These are phyloP conservation scores for Eriocheir sinensis DNA, from an alignment of 1,140 invertebrate genomes.

Conservation along the genomic window DNA sequence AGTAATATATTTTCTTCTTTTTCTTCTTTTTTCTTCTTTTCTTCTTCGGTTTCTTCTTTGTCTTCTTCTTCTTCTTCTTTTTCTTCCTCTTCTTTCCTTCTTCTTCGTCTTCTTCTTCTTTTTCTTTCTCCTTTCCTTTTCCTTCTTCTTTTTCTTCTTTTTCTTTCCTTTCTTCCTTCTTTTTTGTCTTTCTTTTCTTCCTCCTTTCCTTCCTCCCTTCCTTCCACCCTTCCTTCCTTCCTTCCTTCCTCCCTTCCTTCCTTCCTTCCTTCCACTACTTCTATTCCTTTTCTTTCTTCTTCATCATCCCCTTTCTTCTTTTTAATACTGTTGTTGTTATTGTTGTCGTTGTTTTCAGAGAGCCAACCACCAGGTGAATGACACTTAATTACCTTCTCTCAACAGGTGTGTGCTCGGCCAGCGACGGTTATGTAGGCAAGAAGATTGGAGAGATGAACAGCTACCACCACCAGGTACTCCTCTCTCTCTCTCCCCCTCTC, in stretches of 20 bases:
- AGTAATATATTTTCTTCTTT: neutral
- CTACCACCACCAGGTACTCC: constrained; percentile 89
- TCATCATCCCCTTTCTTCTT: neutral
- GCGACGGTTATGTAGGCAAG: constrained; percentile 87
- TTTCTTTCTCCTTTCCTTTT: neutral
- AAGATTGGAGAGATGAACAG: constrained; percentile 93
- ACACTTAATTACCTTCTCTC: neutral
- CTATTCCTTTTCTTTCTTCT: neutral
- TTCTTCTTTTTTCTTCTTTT: neutral
- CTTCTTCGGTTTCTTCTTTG: neutral
- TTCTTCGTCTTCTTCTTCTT: neutral
- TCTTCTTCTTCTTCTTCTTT: neutral
- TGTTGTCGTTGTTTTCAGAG: neutral
- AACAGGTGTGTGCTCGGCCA: neutral
- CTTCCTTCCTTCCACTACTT: neutral
- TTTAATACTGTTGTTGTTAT: neutral
- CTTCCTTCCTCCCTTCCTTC: neutral
- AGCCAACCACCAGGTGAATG: neutral
- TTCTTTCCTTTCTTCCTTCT: neutral
- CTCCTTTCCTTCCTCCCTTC: neutral
- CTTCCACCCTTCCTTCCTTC: neutral
- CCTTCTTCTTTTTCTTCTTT: neutral
- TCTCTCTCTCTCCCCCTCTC: neutral
- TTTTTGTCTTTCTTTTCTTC: neutral
- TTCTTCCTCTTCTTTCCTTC: neutral